These are phyloP conservation scores for Dryococelus australis DNA, from an alignment of 2,888 invertebrate genomes.

Conservation along the genomic window DNA sequence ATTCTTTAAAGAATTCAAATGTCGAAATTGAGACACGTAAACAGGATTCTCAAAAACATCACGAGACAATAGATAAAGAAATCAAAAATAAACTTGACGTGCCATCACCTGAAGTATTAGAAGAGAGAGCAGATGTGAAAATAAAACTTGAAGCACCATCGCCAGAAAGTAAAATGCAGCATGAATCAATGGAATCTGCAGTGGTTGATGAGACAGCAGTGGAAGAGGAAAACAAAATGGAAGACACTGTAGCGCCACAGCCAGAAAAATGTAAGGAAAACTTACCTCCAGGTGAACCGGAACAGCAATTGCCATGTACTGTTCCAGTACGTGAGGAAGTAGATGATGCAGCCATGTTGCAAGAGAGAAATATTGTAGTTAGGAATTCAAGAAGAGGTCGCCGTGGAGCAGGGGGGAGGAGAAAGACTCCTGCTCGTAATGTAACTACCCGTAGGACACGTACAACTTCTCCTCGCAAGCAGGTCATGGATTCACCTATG, in stretches of 20 bases:
- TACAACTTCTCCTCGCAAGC: slow-evolving; percentile 16
- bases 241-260: background rate
- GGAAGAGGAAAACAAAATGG: slow-evolving; percentile 27
- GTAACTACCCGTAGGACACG: slow-evolving; percentile 38
- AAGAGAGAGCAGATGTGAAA: background rate
- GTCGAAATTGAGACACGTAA: background rate
- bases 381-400: slow-evolving; percentile 36
- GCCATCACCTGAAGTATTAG: background rate
- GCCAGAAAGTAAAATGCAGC: background rate
- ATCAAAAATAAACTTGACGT: slow-evolving; percentile 23
- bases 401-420: slow-evolving; percentile 35
- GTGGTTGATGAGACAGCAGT: background rate
- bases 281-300: background rate
- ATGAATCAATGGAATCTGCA: slow-evolving; percentile 13
- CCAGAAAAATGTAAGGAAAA: background rate
- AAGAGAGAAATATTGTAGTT: background rate
- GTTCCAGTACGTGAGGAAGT: background rate
- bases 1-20: background rate
- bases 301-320: background rate
- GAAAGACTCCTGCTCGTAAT: slow-evolving; percentile 37
- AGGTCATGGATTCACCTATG: slow-evolving; percentile 22
- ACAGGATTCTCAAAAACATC: slow-evolving; percentile 63
- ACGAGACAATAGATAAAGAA: slow-evolving; percentile 51
- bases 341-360: background rate
- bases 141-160: background rate